A percentile compares a stretch with the other conserved stretches of the same genome.
These are phyloP conservation scores for Acanthoscelides obtectus DNA, from an alignment of 2,888 invertebrate genomes.

Conservation along the genomic window DNA sequence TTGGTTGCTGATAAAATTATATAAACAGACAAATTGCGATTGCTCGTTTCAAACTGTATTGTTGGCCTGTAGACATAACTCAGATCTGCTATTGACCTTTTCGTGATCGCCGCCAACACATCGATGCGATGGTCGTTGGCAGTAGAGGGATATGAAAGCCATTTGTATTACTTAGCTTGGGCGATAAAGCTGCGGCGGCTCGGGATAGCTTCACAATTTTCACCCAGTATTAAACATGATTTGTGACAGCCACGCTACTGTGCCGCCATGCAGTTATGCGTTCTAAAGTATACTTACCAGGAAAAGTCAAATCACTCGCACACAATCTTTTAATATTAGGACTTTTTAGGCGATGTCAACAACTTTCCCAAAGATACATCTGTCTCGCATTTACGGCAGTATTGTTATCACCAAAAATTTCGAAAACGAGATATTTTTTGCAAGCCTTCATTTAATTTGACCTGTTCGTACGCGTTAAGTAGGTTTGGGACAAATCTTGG, in stretches of 20 bases:
- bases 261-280: constrained; percentile 31
- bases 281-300: constrained; percentile 37
- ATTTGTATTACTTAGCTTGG: constrained; percentile 53
- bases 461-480: too few relatives aligned
- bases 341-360: too few relatives aligned
- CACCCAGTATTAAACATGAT: constrained; percentile 48
- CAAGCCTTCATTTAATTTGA: too few relatives aligned
- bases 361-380: too few relatives aligned
- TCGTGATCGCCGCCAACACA: background rate
- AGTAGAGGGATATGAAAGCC: constrained; percentile 41
- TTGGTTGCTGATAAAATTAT: too few relatives aligned
- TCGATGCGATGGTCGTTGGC: background rate
- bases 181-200: constrained; percentile 50
- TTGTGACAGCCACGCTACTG: constrained; percentile 39
- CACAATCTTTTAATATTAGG: too few relatives aligned
- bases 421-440: too few relatives aligned
- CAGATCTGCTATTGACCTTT: background rate
- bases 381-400: too few relatives aligned
- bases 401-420: too few relatives aligned
- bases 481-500: too few relatives aligned
- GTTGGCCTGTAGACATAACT: background rate
- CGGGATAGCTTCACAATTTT: constrained; percentile 48
- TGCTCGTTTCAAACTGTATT: background rate
- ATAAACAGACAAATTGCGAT: too few relatives aligned
- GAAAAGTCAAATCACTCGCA: too few relatives aligned